Evolutionary conservation across 2,888 invertebrate species (phyloP).

Genomic region (Slavum lentiscoides): DNA sequence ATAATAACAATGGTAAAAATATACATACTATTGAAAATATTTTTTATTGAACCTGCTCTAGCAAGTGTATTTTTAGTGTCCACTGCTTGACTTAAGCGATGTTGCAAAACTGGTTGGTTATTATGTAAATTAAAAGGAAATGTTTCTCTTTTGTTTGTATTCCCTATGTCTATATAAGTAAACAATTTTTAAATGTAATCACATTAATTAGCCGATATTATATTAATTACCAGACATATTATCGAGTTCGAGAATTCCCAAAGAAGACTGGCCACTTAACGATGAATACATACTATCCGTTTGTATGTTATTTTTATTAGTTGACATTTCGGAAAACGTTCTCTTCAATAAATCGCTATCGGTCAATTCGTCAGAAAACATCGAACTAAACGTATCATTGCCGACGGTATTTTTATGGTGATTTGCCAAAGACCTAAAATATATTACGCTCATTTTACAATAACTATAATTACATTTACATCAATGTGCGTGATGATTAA

Average conservation of each 20-base stretch:
- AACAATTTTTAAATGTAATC: neutral
- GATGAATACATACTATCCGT: slow-evolving; percentile 38
- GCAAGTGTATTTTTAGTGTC: slow-evolving; percentile 13
- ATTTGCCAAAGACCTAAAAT: slow-evolving; percentile 10
- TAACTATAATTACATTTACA: neutral
- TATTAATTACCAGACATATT: slow-evolving; percentile 46
- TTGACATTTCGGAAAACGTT: slow-evolving; percentile 14
- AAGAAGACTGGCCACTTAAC: slow-evolving; percentile 38
- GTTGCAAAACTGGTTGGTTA: slow-evolving; percentile 9
- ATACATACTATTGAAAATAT: slow-evolving; percentile 33
- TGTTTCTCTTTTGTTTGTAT: slow-evolving; percentile 28
- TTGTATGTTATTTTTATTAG: slow-evolving; percentile 9
- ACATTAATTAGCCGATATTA: neutral
- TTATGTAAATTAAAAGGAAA: neutral
- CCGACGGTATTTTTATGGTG: neutral
- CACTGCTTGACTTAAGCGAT: slow-evolving; percentile 31
- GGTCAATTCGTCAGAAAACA: slow-evolving; percentile 42
- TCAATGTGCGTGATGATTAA: neutral
- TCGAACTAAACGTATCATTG: slow-evolving; percentile 36
- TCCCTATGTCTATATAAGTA: slow-evolving; percentile 27
- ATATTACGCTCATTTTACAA: neutral
- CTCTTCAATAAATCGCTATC: slow-evolving; percentile 18
- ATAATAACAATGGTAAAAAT: neutral
- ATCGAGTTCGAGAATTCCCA: slow-evolving; percentile 44
- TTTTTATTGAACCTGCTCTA: slow-evolving; percentile 30